phyloP scores from a whole-genome alignment of 2,797 vertebrate genomes.

The Picus viridis region DNA sequence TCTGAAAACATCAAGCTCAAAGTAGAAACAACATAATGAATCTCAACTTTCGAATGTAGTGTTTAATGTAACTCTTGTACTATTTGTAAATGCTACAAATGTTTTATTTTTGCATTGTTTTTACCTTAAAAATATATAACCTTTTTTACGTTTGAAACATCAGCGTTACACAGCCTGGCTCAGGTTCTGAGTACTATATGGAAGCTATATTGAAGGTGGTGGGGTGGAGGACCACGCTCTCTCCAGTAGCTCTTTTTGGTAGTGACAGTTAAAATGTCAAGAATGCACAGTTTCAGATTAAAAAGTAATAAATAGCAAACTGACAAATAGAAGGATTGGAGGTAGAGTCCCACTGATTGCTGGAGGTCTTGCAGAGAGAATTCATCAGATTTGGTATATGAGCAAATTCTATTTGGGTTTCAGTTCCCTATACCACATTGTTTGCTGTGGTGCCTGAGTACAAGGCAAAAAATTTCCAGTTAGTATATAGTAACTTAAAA shows the following conservation, averaged over 20 bases:
- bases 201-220: slow-evolving; percentile 13
- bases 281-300: background rate
- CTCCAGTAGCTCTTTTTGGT: background rate
- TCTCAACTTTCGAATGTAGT: slow-evolving; percentile 70
- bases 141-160: slow-evolving; percentile 76
- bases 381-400: slow-evolving; percentile 34
- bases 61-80: slow-evolving; percentile 79
- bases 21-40: slow-evolving; percentile 61
- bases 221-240: background rate
- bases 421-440: background rate
- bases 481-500: slow-evolving; percentile 80
- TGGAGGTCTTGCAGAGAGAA: slow-evolving; percentile 3
- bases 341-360: background rate
- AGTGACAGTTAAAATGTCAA: background rate
- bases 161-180: slow-evolving; percentile 71
- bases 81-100: slow-evolving; percentile 85
- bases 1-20: slow-evolving; percentile 74
- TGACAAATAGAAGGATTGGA: slow-evolving; percentile 23
- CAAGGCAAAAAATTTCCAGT: slow-evolving; percentile 63
- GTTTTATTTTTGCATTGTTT: slow-evolving; percentile 86
- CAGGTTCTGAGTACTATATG: slow-evolving; percentile 65
- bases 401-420: slow-evolving; percentile 52
- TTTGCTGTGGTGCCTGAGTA: slow-evolving; percentile 33
- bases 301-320: background rate
- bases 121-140: slow-evolving; percentile 79